Conservation (phyloP, 2,888 invertebrate species). For the Nemurella pictetii region DNA sequence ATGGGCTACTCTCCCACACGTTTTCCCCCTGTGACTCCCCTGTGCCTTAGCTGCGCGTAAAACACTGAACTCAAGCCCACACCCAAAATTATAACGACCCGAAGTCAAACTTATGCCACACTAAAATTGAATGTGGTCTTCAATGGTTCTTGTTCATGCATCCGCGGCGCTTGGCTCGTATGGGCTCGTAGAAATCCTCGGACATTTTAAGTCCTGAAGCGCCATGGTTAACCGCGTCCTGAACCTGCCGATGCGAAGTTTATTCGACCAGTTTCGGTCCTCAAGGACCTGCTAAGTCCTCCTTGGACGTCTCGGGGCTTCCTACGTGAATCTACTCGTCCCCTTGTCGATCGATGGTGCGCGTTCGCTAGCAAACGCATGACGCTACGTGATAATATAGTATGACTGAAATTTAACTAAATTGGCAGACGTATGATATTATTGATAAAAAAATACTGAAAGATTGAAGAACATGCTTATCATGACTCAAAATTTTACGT, state of each 20-base stretch:
- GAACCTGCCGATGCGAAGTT: neutral
- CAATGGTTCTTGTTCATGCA: too few species aligned
- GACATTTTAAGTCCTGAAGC: neutral
- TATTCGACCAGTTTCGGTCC: neutral
- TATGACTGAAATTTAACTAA: neutral
- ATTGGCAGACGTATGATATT: neutral
- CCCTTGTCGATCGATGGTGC: neutral
- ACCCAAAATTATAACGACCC: too few species aligned
- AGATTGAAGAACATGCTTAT: neutral
- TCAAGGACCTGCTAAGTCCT: neutral
- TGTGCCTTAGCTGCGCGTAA: too few species aligned
- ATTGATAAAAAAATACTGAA: neutral
- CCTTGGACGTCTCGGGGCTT: neutral
- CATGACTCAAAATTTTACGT: neutral
- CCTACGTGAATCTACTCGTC: neutral
- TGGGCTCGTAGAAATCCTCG: neutral
- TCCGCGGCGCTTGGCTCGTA: neutral
- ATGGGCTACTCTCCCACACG: too few species aligned
- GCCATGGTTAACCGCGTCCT: neutral
- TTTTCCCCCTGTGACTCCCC: too few species aligned
- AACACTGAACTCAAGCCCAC: too few species aligned
- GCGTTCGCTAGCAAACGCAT: neutral
- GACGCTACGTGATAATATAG: neutral
- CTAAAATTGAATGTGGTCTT: too few species aligned
- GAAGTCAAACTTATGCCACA: too few species aligned